Evolutionary conservation across 2,888 invertebrate genomes (phyloP).

Genomic region (Archips crataeganus): DNA sequence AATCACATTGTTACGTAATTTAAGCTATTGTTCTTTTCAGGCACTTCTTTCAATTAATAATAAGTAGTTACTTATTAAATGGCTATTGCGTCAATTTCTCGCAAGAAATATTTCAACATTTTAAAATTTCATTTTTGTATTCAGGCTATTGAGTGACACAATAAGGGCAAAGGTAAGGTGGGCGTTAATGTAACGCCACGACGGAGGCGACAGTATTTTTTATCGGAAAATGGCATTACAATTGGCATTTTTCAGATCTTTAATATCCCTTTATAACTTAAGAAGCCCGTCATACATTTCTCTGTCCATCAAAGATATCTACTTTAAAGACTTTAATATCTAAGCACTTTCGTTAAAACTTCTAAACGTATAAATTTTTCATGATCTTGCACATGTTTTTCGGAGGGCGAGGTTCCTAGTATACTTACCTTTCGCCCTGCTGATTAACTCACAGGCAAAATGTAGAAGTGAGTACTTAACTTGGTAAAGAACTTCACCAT

Average conservation of each 20-base stretch:
- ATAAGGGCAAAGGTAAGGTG: conserved; percentile 9
- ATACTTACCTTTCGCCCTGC: too few relatives aligned
- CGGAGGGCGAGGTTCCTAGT: too few relatives aligned
- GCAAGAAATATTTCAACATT: neutral
- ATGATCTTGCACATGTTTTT: too few relatives aligned
- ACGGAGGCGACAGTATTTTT: neutral
- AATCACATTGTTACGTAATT: too few relatives aligned
- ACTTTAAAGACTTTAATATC: neutral
- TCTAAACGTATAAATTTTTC: neutral
- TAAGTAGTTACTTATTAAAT: neutral
- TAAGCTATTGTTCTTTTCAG: too few relatives aligned
- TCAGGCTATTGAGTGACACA: neutral
- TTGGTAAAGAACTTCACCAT: too few relatives aligned
- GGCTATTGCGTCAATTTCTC: neutral
- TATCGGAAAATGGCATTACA: neutral
- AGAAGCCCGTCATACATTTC: neutral
- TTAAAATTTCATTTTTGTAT: neutral
- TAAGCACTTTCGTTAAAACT: neutral
- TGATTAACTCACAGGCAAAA: too few relatives aligned
- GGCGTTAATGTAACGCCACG: conserved; percentile 7
- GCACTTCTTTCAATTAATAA: too few relatives aligned
- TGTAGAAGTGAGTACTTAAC: too few relatives aligned
- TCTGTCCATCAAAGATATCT: neutral
- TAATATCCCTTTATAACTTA: neutral
- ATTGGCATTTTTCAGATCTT: neutral